These are phyloP conservation scores for Sapayoa aenigma DNA, from an alignment of 2,113 vertebrate species.

Conservation along the genomic window DNA sequence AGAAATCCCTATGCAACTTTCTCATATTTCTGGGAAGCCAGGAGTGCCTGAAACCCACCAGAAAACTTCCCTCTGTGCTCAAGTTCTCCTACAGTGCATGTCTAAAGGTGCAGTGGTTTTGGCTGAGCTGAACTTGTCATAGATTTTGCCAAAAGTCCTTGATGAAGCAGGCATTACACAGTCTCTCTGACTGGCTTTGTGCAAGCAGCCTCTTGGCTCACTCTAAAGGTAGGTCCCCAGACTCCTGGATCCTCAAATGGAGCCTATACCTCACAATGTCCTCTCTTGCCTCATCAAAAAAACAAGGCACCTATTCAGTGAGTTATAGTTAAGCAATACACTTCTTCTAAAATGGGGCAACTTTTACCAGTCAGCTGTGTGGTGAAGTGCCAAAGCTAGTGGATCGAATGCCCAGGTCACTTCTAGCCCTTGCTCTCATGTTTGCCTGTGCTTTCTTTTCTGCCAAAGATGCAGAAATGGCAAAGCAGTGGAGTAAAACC, in stretches of 20 bases:
- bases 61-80: not conserved
- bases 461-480: not conserved
- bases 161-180: constrained; percentile 52
- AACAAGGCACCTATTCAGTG: not conserved
- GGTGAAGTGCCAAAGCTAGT: not conserved
- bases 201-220: not conserved
- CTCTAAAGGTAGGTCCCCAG: not conserved
- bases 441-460: not conserved
- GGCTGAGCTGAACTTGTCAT: constrained; percentile 32
- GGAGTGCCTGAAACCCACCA: not conserved
- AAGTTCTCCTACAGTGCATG: not conserved
- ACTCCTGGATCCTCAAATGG: not conserved
- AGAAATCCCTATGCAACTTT: not conserved
- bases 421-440: not conserved
- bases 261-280: not conserved
- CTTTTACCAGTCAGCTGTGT: not conserved
- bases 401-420: not conserved
- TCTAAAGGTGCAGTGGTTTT: not conserved
- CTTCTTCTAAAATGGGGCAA: not conserved
- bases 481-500: not conserved
- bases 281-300: not conserved
- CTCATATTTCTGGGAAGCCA: not conserved
- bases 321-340: not conserved
- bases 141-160: constrained; percentile 36
- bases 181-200: constrained; percentile 16